Conservation (phyloP, 1,140 invertebrate species). For the Caenorhabditis inopinata region DNA sequence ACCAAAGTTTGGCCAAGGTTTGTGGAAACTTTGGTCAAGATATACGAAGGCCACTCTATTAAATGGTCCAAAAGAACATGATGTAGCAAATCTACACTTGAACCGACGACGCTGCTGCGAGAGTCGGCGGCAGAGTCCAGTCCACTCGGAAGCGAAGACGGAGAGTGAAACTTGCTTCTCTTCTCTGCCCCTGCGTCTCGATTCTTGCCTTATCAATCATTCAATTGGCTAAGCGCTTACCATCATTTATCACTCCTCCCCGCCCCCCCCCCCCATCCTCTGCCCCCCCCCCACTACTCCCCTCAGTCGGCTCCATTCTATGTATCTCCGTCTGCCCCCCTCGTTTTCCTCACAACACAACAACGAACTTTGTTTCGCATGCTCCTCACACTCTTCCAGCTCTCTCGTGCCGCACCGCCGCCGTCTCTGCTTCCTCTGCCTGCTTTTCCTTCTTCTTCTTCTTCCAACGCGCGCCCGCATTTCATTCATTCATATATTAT, state of each 20-base stretch:
- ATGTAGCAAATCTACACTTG: not conserved
- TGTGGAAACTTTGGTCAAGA: not conserved
- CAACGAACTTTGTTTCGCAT: too few species aligned
- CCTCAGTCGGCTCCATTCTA: too few species aligned
- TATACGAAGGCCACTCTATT: not conserved
- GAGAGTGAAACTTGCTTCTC: not conserved
- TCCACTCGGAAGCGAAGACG: not conserved
- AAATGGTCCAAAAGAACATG: slow-evolving; percentile 26
- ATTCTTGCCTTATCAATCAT: not conserved
- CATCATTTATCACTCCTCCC: slow-evolving; percentile 25
- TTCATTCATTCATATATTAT: slow-evolving; percentile 35
- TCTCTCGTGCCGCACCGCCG: not conserved
- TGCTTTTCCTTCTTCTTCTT: not conserved
- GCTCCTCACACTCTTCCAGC: not conserved
- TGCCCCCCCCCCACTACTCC: too few species aligned
- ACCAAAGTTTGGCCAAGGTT: too few species aligned
- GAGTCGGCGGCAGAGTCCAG: not conserved
- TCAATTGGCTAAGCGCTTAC: not conserved
- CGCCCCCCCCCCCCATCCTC: not conserved
- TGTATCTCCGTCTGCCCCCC: too few species aligned
- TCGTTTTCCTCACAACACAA: too few species aligned
- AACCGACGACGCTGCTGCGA: not conserved
- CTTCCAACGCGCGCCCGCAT: not conserved
- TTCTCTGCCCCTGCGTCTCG: not conserved
- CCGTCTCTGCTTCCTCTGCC: not conserved